A percentile compares a stretch with the other conserved stretches of the same genome.
Evolutionary conservation across 2,888 invertebrate genomes (phyloP).

Genomic region (Megalurothrips usitatus): DNA sequence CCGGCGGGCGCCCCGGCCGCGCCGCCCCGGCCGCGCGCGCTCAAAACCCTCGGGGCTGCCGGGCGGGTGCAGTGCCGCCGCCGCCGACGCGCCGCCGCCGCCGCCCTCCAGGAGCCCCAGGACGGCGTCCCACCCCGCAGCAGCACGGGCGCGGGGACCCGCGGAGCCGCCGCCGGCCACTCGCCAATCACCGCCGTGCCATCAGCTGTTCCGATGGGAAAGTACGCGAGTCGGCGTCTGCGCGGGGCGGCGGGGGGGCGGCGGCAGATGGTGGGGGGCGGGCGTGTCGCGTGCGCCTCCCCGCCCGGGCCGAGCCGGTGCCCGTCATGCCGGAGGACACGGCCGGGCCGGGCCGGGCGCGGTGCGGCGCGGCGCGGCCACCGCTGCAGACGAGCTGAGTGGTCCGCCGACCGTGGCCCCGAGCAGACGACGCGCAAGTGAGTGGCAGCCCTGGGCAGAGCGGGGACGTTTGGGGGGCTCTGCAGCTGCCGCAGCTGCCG

Average conservation of each 20-base stretch:
- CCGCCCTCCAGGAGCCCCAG: too few relatives aligned
- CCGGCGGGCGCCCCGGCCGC: too few relatives aligned
- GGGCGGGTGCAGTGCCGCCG: too few relatives aligned
- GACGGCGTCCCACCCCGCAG: too few relatives aligned
- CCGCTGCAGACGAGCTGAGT: neutral
- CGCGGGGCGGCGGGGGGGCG: neutral
- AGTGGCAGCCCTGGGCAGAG: neutral
- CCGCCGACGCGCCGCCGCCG: too few relatives aligned
- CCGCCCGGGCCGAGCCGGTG: neutral
- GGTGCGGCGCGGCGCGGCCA: neutral
- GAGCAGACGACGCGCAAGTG: conserved; percentile 21
- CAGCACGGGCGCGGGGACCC: too few relatives aligned
- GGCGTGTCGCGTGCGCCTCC: neutral
- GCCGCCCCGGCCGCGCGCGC: too few relatives aligned
- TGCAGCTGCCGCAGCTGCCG: too few relatives aligned
- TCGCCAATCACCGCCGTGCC: neutral
- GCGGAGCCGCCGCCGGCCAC: too few relatives aligned
- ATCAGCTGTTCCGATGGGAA: neutral
- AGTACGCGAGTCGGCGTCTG: neutral
- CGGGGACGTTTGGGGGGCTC: too few relatives aligned
- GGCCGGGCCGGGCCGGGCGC: neutral
- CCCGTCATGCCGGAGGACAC: neutral
- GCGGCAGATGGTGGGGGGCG: neutral
- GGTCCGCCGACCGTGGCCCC: conserved; percentile 15
- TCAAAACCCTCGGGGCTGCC: too few relatives aligned